Evolutionary conservation across 1,140 invertebrate genomes (phyloP), one percentile per base, ranked within the genome.

Genomic region (Danaus melanippus): DNA sequence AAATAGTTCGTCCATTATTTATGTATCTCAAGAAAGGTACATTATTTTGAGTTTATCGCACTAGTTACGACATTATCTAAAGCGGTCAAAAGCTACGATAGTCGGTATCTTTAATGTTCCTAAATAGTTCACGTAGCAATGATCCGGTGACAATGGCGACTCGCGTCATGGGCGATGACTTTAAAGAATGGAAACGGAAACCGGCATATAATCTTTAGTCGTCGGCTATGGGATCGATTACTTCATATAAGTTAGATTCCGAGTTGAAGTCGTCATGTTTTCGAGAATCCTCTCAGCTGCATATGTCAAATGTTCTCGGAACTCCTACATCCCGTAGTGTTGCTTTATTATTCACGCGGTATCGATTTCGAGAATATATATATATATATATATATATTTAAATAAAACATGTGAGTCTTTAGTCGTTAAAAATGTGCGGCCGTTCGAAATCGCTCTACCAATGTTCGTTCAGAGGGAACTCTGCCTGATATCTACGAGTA

Each of bases 111-210:
- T 11, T 40, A 49, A 40, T 50, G n/a, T 43, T 44, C 42, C 56
- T 61, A 74, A 67, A 53, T 69, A 67, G 62, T 71, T 65, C 71
- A 80, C 70, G 75, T 76, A 59, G 42, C 56, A 58, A 15, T 15
- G 15, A 15, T 58, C 63, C 67, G 66, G 63, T 68, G 64, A 77
- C 76, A 78, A 79, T 76, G 60, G 73, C 67, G 68, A 71, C 67
- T 71, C 65, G 64, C 71, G 73, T 74, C 73, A 77, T 69, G 71
- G 64, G 45, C 64, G 60, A 64, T 72, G 71, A 62, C 70, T 74
- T 69, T 71, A 69, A 79, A 72, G 71, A 74, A 76, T 71, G 66
- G 60, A 78, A 81, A 73, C 78, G 74, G 76, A 79, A 77, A 67
- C 63, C 67, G 65, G 63, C 64, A 46, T 49, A 51, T 61, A 60